Conservation (phyloP, 2,113 vertebrate genomes). For the Hippopotamus amphibius region DNA sequence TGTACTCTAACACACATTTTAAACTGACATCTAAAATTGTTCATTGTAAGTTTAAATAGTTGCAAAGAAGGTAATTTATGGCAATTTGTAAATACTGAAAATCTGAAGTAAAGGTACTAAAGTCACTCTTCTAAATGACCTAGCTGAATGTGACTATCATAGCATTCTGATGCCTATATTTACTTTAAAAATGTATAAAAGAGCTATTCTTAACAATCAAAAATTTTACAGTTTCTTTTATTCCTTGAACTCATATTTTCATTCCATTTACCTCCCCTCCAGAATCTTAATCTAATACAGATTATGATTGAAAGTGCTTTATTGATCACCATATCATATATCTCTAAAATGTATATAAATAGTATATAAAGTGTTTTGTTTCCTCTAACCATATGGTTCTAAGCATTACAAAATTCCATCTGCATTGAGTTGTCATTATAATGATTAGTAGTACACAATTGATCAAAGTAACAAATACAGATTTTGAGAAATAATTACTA, state of each 20-base stretch:
- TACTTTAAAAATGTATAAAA: neutral
- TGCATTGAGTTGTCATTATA: neutral
- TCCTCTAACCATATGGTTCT: neutral
- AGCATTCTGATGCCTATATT: neutral
- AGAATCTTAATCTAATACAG: neutral
- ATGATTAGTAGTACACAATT: neutral
- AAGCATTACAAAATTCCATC: neutral
- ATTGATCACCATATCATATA: neutral
- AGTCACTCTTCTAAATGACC: neutral
- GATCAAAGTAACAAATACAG: slow-evolving; percentile 10
- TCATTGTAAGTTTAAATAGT: neutral
- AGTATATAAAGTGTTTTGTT: neutral
- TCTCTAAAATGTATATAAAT: neutral
- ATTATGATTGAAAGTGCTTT: neutral
- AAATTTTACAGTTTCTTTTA: slow-evolving; percentile 19
- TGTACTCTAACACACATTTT: neutral
- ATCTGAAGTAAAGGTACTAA: neutral
- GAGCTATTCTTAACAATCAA: neutral
- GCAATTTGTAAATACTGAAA: neutral
- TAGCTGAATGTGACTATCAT: neutral
- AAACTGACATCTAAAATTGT: slow-evolving; percentile 5
- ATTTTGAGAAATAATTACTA: slow-evolving; percentile 6
- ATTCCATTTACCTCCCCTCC: neutral
- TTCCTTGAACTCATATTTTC: neutral
- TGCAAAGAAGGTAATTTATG: neutral